Percentiles rank a stretch among this genome's conserved stretches.
phyloP scores from a whole-genome alignment of 2,888 invertebrate genomes.

The Cerastis leucographa region DNA sequence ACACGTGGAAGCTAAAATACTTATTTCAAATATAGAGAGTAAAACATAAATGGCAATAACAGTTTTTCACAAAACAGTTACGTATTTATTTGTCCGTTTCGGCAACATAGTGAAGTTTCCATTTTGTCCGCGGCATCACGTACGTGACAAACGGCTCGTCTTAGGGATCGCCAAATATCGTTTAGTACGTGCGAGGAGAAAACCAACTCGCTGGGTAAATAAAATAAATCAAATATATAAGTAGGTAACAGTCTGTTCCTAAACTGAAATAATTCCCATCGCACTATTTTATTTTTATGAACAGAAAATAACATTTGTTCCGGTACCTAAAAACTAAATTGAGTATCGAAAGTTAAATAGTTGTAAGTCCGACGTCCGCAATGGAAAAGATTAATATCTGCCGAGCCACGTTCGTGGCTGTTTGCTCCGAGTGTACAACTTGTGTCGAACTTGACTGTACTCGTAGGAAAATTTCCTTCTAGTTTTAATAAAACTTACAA shows the following conservation, averaged over 20 bases:
- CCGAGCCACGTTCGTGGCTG: conserved; percentile 33
- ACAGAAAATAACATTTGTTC: conserved; percentile 68
- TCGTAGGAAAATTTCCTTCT: conserved; percentile 44
- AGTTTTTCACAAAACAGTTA: conserved; percentile 82
- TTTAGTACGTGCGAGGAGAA: conserved; percentile 90
- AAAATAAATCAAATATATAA: conserved; percentile 90
- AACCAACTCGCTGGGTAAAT: conserved; percentile 88
- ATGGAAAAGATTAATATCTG: conserved; percentile 63
- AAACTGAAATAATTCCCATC: conserved; percentile 80
- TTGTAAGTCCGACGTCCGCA: conserved; percentile 36
- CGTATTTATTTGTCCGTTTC: conserved; percentile 88
- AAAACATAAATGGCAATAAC: conserved; percentile 71
- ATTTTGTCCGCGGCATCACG: conserved; percentile 88
- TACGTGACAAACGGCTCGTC: conserved; percentile 90
- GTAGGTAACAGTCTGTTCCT: conserved; percentile 87
- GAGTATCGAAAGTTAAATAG: conserved; percentile 60
- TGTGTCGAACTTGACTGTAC: conserved; percentile 41
- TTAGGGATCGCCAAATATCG: conserved; percentile 91
- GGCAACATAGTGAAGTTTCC: conserved; percentile 86
- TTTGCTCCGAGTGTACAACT: conserved; percentile 44
- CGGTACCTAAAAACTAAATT: conserved; percentile 57
- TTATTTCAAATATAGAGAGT: conserved; percentile 58
- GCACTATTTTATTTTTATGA: conserved; percentile 74
- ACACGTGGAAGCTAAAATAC: conserved; percentile 46
- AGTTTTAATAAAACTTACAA: conserved; percentile 46